phyloP scores from a whole-genome alignment of 2,113 vertebrate species.

The Otocyon megalotis region DNA sequence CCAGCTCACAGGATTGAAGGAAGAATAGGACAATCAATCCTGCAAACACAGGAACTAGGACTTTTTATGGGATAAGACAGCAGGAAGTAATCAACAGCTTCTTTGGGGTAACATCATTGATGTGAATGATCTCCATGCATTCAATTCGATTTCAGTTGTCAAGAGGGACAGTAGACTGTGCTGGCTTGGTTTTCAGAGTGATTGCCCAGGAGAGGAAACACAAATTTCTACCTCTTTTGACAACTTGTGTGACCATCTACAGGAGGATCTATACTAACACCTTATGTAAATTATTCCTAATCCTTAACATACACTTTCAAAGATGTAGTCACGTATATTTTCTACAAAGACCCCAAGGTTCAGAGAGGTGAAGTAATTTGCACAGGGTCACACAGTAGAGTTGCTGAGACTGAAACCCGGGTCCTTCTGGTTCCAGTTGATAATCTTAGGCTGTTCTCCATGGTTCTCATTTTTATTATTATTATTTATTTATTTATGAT shows the following conservation, averaged over 20 bases:
- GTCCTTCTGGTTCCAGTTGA: neutral
- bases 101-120: neutral
- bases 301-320: neutral
- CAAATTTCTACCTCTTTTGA: neutral
- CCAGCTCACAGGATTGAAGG: neutral
- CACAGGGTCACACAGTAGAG: neutral
- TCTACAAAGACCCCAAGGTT: neutral
- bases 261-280: neutral
- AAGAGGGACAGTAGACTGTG: neutral
- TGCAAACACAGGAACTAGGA: neutral
- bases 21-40: neutral
- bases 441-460: neutral
- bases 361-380: neutral
- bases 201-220: neutral
- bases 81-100: neutral
- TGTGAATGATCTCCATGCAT: neutral
- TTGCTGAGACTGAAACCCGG: neutral
- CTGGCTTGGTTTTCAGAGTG: neutral
- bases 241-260: neutral
- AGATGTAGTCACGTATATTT: neutral
- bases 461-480: no score
- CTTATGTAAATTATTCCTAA: neutral
- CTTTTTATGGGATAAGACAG: neutral
- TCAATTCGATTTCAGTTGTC: neutral
- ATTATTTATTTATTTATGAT: no score